Evolutionary conservation across 1,140 invertebrate species (phyloP).

Genomic region (Pachypeltis micranthus): DNA sequence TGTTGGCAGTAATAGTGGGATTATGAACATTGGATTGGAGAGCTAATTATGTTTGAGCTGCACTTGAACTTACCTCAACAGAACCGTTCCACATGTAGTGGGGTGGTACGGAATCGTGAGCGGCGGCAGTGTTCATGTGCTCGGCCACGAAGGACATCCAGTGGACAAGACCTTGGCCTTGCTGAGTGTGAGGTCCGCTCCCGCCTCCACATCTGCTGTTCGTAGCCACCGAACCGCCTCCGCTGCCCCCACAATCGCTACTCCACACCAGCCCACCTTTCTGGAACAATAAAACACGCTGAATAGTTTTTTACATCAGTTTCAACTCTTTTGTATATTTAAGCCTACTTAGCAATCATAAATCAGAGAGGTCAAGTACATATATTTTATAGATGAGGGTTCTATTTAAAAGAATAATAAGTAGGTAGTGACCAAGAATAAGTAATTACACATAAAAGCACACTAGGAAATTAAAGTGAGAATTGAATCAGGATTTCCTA

Average conservation of each 20-base stretch:
- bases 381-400: too few relatives aligned
- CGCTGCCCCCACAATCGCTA: slow-evolving; percentile 20
- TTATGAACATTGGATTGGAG: not conserved
- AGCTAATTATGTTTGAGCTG: too few relatives aligned
- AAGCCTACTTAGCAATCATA: not conserved
- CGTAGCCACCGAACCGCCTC: slow-evolving; percentile 29
- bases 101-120: slow-evolving; percentile 36
- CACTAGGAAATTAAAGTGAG: too few relatives aligned
- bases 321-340: not conserved
- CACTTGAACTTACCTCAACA: slow-evolving; percentile 43
- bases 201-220: slow-evolving; percentile 31
- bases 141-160: slow-evolving; percentile 57
- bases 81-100: slow-evolving; percentile 48
- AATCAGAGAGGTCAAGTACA: not conserved
- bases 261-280: slow-evolving; percentile 22
- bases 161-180: slow-evolving; percentile 42
- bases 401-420: too few relatives aligned
- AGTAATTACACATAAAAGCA: too few relatives aligned
- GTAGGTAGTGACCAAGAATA: too few relatives aligned
- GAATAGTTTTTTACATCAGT: not conserved
- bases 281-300: slow-evolving; percentile 23
- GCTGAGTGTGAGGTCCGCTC: slow-evolving; percentile 31
- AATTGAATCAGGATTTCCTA: too few relatives aligned
- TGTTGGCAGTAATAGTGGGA: too few relatives aligned
- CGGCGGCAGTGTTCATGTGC: slow-evolving; percentile 40